Percentiles rank a stretch among this genome's conserved stretches.
phyloP scores from a whole-genome alignment of 2,888 invertebrate genomes.

The Metacarcinus magister region DNA sequence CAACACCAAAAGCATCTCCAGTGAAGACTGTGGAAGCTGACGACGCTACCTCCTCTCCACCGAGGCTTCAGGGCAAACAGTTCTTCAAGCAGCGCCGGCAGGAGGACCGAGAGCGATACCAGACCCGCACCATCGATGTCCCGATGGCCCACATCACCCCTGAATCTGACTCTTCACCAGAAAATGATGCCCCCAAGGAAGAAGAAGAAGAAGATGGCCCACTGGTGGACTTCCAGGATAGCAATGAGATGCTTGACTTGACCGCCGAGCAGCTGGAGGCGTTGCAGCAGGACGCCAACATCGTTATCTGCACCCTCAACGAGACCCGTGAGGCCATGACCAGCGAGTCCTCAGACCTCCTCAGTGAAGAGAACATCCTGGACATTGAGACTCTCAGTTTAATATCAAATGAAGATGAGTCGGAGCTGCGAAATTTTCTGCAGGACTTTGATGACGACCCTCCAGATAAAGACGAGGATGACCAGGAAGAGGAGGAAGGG shows the following conservation, averaged over 20 bases:
- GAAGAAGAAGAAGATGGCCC: conserved; percentile 58
- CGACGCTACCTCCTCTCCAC: conserved; percentile 50
- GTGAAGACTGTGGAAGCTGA: conserved; percentile 61
- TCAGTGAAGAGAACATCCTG: conserved; percentile 86
- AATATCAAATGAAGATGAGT: conserved; percentile 87
- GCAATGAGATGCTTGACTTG: conserved; percentile 79
- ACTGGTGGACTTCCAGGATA: conserved; percentile 79
- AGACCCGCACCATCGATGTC: conserved; percentile 89
- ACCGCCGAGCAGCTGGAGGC: conserved; percentile 85
- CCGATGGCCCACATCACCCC: conserved; percentile 83
- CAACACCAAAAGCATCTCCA: conserved; percentile 56
- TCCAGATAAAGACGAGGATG: conserved; percentile 82
- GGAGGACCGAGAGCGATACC: conserved; percentile 90
- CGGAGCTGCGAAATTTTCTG: conserved; percentile 77
- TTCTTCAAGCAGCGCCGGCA: conserved; percentile 89
- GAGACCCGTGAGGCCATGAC: conserved; percentile 84
- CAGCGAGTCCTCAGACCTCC: conserved; percentile 84
- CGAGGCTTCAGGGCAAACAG: conserved; percentile 84
- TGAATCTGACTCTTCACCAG: conserved; percentile 62
- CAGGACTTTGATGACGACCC: conserved; percentile 83
- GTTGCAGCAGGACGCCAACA: conserved; percentile 87
- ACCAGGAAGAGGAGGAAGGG: conserved; percentile 84
- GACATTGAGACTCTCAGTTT: conserved; percentile 89
- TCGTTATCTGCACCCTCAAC: conserved; percentile 87
- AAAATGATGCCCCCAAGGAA: conserved; percentile 4